Evolutionary conservation across 2,888 invertebrate genomes (phyloP).

Genomic region (Caenorhabditis zanzibari): DNA sequence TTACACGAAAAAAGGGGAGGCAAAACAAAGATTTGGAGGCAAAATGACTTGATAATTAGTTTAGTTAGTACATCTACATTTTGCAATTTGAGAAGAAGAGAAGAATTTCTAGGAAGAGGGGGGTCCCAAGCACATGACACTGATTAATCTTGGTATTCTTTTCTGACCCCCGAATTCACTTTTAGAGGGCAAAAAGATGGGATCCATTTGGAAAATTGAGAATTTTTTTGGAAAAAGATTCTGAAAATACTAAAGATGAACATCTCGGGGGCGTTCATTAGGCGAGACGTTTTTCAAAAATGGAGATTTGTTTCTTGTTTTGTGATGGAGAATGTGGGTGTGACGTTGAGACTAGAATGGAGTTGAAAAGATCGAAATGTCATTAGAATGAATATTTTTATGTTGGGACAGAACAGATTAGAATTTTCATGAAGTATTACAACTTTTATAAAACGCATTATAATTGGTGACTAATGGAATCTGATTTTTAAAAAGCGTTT

Average conservation of each 20-base stretch:
- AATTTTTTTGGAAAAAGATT: not conserved
- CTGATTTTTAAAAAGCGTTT: slow-evolving; percentile 10
- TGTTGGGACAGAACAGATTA: not conserved
- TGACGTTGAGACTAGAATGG: slow-evolving; percentile 11
- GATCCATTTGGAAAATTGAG: slow-evolving; percentile 19
- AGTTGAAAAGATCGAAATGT: slow-evolving; percentile 10
- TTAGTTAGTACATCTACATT: slow-evolving; percentile 41
- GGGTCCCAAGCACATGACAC: slow-evolving; percentile 14
- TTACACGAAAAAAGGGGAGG: not conserved
- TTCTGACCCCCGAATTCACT: slow-evolving; percentile 8
- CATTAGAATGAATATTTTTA: not conserved
- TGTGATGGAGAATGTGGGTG: not conserved
- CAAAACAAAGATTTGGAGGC: not conserved
- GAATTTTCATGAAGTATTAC: not conserved
- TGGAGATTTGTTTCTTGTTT: slow-evolving; percentile 1
- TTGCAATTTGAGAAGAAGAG: slow-evolving; percentile 28
- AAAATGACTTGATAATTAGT: slow-evolving; percentile 38
- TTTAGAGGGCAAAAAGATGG: slow-evolving; percentile 7
- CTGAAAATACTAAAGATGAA: not conserved
- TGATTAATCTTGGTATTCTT: slow-evolving; percentile 26
- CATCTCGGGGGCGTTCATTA: slow-evolving; percentile 9
- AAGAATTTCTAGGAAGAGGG: not conserved
- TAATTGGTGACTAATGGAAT: not conserved
- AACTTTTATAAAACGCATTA: not conserved
- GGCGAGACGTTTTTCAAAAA: slow-evolving; percentile 1